phyloP scores from a whole-genome alignment of 2,113 vertebrate genomes.

The Ameiurus melas region DNA sequence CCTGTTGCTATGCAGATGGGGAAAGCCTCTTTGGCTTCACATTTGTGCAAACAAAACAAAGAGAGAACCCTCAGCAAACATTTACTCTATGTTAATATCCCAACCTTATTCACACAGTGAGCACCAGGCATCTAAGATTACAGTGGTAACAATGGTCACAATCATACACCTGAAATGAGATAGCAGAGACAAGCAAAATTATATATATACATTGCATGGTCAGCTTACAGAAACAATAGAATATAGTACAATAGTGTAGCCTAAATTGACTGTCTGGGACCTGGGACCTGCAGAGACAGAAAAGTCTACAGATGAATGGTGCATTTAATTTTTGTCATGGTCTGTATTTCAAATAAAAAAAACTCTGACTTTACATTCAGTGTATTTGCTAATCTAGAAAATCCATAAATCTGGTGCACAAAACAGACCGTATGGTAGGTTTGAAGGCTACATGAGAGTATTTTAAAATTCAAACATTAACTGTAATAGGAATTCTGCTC shows the following conservation, averaged over 20 bases:
- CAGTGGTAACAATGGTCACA: constrained; percentile 12
- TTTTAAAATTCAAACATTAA: not conserved
- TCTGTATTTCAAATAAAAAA: not conserved
- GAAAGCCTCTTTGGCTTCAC: constrained; percentile 36
- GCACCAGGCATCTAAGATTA: constrained; percentile 25
- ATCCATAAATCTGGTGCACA: not conserved
- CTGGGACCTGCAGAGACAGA: not conserved
- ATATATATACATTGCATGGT: not conserved
- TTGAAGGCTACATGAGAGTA: not conserved
- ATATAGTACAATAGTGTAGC: not conserved
- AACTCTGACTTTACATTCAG: not conserved
- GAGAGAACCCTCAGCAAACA: constrained; percentile 28
- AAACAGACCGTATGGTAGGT: not conserved
- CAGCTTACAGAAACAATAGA: not conserved
- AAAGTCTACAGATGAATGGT: not conserved
- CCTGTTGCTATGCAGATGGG: constrained; percentile 47
- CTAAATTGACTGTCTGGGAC: not conserved
- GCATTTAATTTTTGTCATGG: not conserved
- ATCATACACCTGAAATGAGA: constrained; percentile 23
- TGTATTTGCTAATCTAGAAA: not conserved
- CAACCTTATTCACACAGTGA: constrained; percentile 29
- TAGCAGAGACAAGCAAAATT: constrained; percentile 15
- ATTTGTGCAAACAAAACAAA: constrained; percentile 56
- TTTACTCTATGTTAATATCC: constrained; percentile 21
- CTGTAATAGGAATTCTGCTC: not conserved